Percentiles rank a stretch among this genome's conserved stretches.
Conservation (phyloP, 2,113 vertebrate genomes). For the Neogobius melanostomus region DNA sequence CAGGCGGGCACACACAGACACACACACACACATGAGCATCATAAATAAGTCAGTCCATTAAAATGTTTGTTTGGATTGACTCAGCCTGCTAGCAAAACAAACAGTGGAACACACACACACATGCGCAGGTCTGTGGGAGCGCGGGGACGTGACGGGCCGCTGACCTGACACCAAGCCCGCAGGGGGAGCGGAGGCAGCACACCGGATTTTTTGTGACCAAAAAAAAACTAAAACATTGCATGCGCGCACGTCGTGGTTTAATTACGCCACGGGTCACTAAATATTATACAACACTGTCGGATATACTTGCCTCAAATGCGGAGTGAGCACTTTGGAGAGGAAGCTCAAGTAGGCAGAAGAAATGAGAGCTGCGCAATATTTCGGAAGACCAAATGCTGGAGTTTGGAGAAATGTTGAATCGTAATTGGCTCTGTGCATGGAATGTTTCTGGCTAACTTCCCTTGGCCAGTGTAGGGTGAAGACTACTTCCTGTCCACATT, state of each 20-base stretch:
- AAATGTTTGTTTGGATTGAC: conserved; percentile 72
- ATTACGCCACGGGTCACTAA: conserved; percentile 1
- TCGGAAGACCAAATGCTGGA: not conserved
- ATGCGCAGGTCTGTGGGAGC: conserved; percentile 19
- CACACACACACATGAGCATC: conserved; percentile 40
- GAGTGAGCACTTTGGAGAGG: not conserved
- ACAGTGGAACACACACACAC: conserved; percentile 37
- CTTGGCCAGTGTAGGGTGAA: too few relatives aligned
- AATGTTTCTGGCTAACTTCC: too few relatives aligned
- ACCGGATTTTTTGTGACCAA: conserved; percentile 41
- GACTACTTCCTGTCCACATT: too few relatives aligned
- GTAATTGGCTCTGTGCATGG: too few relatives aligned
- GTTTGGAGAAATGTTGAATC: not conserved
- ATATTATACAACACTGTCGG: conserved; percentile 1
- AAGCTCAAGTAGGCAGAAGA: not conserved
- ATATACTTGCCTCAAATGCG: not conserved
- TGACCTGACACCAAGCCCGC: conserved; percentile 48
- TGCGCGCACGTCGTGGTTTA: not conserved
- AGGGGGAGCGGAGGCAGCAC: conserved; percentile 28
- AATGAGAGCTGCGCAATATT: not conserved
- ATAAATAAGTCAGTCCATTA: conserved; percentile 71
- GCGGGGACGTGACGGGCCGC: conserved; percentile 45
- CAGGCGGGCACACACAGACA: conserved; percentile 24
- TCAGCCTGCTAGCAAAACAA: conserved; percentile 65
- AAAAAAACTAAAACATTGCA: not conserved